Conservation (phyloP, 2,797 vertebrate genomes). For the Chelonia mydas region DNA sequence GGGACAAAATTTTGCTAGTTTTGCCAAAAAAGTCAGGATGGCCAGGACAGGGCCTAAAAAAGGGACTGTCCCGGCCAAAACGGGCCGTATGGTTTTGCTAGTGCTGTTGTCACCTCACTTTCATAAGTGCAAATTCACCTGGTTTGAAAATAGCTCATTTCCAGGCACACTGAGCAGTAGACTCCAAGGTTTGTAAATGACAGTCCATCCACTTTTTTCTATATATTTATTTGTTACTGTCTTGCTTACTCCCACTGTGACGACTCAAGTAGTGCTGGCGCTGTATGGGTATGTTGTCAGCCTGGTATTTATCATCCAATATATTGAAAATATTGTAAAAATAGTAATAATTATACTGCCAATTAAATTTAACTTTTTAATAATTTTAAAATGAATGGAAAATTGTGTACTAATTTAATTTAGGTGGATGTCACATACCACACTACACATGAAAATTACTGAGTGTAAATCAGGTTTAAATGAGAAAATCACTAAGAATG, state of each 20-base stretch:
- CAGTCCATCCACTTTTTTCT: slow-evolving; percentile 5
- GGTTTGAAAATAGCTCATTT: background rate
- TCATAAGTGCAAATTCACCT: background rate
- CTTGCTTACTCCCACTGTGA: background rate
- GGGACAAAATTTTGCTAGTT: no score
- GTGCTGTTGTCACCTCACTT: background rate
- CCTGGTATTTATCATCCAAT: slow-evolving; percentile 3
- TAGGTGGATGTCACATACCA: background rate
- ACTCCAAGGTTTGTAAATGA: slow-evolving; percentile 25
- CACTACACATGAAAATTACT: background rate
- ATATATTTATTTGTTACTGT: slow-evolving; percentile 44
- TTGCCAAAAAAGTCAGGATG: no score
- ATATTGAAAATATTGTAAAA: background rate
- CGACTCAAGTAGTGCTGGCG: background rate
- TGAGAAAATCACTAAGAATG: background rate
- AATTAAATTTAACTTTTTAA: background rate
- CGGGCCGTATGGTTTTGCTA: background rate
- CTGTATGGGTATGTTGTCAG: background rate
- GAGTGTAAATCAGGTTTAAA: background rate
- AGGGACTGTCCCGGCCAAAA: no score
- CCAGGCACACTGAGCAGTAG: slow-evolving; percentile 19
- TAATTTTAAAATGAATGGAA: background rate
- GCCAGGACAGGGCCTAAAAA: no score
- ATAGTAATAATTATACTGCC: background rate
- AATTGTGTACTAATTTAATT: slow-evolving; percentile 4